Base-by-base conservation (phyloP, 2,888 invertebrate species). In the Cerastoderma edule region DNA sequence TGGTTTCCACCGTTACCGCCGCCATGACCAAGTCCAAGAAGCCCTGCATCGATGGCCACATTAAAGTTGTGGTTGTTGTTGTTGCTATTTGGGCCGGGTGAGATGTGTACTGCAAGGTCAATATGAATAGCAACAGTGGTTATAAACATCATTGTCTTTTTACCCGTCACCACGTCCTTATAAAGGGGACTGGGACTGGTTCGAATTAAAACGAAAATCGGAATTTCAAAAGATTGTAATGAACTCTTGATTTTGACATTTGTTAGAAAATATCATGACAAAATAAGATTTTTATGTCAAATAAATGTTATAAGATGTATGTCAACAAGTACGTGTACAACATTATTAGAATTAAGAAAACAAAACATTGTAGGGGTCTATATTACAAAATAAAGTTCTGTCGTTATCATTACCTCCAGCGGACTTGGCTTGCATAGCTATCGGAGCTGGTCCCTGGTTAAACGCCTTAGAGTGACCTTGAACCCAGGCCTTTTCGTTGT, bases 391-490 rank as follows among this genome's bases (percentile, higher is more conserved):
- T 8, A 24, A 19, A 8, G 28, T 27, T 16, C 4, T 8, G 19
- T 19, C 22, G 39, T 39, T 63, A 63, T 3, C n/a, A 32, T 65
- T 65, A 48, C 65, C 65, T 13, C 48, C 32, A 22, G 48, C 65
- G 0, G 30, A 46, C 10, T 48, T 46, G 16, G 65, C 65, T 30
- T 65, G 65, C 19, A 28, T 28, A 48, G 48, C 48, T 48, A 65
- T 32, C 3, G 65, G 65, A 3, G 2, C n/a, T 6, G 39, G 39
- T 6, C n/a, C 24, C 0, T n/a, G 10, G 22, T 22, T 22, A 35
- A 28, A 44, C 16, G 39, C 68, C 22, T 68, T 60, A 16, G 13
- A 13, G 35, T 60, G n/a, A 27, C 24, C 39, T 8, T 19, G 22
- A 27, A 39, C 22, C 60, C 60, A 60, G 8, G 60, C 60, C 1